phyloP scores from a whole-genome alignment of 2,888 invertebrate genomes.

The Bedellia somnulentella region DNA sequence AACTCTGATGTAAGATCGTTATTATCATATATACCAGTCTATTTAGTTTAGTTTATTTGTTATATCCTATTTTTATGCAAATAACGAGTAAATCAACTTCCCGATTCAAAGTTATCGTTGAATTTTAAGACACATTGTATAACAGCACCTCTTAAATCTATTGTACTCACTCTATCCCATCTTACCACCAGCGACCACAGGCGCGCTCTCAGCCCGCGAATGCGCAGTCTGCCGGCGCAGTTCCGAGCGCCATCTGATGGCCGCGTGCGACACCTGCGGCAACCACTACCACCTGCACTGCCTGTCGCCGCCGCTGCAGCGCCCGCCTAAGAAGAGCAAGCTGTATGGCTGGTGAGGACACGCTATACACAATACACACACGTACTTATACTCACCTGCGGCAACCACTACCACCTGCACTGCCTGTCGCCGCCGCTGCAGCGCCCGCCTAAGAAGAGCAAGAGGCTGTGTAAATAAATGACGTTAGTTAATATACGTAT shows the following conservation, averaged over 20 bases:
- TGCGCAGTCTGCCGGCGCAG: slow-evolving; percentile 87
- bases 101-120: too few relatives aligned
- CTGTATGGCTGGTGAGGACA: slow-evolving; percentile 81
- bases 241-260: slow-evolving; percentile 90
- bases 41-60: too few relatives aligned
- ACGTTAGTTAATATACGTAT: too few relatives aligned
- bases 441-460: slow-evolving; percentile 93
- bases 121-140: too few relatives aligned
- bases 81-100: too few relatives aligned
- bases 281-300: slow-evolving; percentile 93
- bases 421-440: not conserved
- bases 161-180: too few relatives aligned
- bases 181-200: slow-evolving; percentile 14
- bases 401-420: not conserved
- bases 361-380: not conserved
- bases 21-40: too few relatives aligned
- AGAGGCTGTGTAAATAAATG: too few relatives aligned
- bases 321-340: slow-evolving; percentile 95
- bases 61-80: too few relatives aligned
- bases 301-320: slow-evolving; percentile 88
- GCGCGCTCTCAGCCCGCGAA: slow-evolving; percentile 57
- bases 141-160: too few relatives aligned
- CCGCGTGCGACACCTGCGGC: slow-evolving; percentile 93
- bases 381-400: not conserved
- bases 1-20: too few relatives aligned